These are phyloP conservation scores for Cosmia trapezina DNA, from an alignment of 2,888 invertebrate species.

Conservation along the genomic window DNA sequence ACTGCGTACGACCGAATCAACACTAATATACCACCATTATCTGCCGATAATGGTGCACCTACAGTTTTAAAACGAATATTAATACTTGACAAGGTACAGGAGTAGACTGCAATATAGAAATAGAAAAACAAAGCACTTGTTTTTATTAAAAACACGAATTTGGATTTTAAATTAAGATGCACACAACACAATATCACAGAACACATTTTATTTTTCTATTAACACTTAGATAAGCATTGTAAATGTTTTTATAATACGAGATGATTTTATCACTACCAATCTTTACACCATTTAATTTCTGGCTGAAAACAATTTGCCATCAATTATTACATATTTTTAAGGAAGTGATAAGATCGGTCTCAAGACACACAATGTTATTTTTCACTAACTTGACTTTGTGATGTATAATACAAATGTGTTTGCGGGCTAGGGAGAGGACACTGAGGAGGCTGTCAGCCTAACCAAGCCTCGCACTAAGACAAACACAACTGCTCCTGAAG, in stretches of 20 bases:
- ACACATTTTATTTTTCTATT: conserved; percentile 48
- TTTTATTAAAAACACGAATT: conserved; percentile 47
- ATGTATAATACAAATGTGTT: conserved; percentile 70
- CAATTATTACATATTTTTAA: neutral
- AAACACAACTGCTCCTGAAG: conserved; percentile 88
- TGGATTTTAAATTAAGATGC: conserved; percentile 39
- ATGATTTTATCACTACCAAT: conserved; percentile 42
- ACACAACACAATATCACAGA: conserved; percentile 50
- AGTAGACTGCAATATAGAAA: conserved; percentile 57
- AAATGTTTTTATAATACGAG: conserved; percentile 34
- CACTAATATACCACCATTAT: conserved; percentile 70
- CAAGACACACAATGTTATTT: conserved; percentile 36
- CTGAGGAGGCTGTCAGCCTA: conserved; percentile 88
- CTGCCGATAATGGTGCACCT: conserved; percentile 62
- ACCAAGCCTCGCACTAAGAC: conserved; percentile 87
- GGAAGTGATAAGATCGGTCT: conserved; percentile 38
- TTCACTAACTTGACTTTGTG: conserved; percentile 59
- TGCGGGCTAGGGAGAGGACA: conserved; percentile 85
- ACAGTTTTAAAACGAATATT: conserved; percentile 78
- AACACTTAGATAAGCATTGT: conserved; percentile 40
- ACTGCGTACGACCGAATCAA: conserved; percentile 72
- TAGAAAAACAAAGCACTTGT: conserved; percentile 38
- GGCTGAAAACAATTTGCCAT: neutral
- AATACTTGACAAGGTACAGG: conserved; percentile 82
- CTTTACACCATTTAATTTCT: neutral